Percentiles rank a stretch among this genome's conserved stretches.
phyloP scores from a whole-genome alignment of 2,888 invertebrate species.

The Furcula furcula region DNA sequence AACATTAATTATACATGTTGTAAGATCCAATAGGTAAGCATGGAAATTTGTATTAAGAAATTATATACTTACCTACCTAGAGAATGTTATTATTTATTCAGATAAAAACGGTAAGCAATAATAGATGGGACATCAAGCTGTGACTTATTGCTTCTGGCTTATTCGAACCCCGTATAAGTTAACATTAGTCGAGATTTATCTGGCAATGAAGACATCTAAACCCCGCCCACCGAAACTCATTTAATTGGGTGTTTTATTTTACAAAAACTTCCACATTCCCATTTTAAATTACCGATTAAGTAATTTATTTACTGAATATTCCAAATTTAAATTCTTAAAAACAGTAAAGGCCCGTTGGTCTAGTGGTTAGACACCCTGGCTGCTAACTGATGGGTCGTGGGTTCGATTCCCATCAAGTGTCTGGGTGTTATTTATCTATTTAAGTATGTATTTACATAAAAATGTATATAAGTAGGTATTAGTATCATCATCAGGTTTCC shows the following conservation, averaged over 20 bases:
- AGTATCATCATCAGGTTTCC: too few species aligned
- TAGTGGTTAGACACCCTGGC: too few species aligned
- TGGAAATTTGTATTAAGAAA: conserved; percentile 41
- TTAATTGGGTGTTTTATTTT: conserved; percentile 58
- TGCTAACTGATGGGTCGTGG: too few species aligned
- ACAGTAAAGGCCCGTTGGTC: too few species aligned
- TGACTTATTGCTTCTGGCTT: conserved; percentile 63
- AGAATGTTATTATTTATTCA: conserved; percentile 62
- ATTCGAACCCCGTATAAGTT: conserved; percentile 55
- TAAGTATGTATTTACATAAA: too few species aligned
- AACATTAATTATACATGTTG: conserved; percentile 20
- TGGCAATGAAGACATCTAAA: conserved; percentile 67
- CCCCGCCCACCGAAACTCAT: conserved; percentile 53
- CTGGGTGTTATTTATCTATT: too few species aligned
- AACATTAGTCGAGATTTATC: conserved; percentile 70
- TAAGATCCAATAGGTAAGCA: conserved; percentile 27
- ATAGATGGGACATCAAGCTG: conserved; percentile 68
- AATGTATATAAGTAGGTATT: too few species aligned
- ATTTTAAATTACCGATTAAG: conserved; percentile 44
- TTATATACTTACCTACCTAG: too few species aligned
- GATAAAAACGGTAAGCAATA: conserved; percentile 57
- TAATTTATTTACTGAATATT: conserved; percentile 53
- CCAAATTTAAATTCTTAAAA: conserved; percentile 29
- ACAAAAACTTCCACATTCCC: conserved; percentile 38
- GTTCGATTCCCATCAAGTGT: too few species aligned